These are phyloP conservation scores for Darevskia mixta DNA, from an alignment of 2,797 vertebrate genomes.

Conservation along the genomic window DNA sequence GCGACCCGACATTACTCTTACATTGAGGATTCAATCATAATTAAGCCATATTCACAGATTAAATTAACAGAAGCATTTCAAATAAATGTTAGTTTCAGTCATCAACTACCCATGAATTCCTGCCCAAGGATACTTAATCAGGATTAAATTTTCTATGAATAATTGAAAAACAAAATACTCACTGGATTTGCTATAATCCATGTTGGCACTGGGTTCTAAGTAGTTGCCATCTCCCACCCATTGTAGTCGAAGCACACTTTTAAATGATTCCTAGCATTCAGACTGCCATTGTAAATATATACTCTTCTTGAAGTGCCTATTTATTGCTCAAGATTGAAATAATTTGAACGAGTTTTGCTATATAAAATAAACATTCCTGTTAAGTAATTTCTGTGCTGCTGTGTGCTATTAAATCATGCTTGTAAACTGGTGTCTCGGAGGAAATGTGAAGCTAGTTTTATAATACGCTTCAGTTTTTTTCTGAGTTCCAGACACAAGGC, in stretches of 20 bases:
- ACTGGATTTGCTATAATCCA: conserved; percentile 85
- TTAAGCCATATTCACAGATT: conserved; percentile 85
- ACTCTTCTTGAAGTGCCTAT: conserved; percentile 75
- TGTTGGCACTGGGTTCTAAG: conserved; percentile 82
- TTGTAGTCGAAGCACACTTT: conserved; percentile 80
- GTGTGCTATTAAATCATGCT: conserved; percentile 27
- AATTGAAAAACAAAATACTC: conserved; percentile 89
- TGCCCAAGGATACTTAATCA: conserved; percentile 87
- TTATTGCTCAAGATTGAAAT: conserved; percentile 68
- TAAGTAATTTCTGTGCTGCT: conserved; percentile 21
- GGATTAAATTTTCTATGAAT: conserved; percentile 88
- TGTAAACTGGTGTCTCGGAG: conserved; percentile 40
- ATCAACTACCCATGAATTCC: conserved; percentile 84
- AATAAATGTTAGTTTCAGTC: conserved; percentile 83
- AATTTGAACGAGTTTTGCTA: conserved; percentile 36
- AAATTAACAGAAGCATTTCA: conserved; percentile 87
- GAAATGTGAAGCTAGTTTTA: conserved; percentile 50
- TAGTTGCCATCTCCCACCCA: conserved; percentile 82
- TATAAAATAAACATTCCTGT: conserved; percentile 51
- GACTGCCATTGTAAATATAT: conserved; percentile 69
- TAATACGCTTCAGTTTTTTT: conserved; percentile 26
- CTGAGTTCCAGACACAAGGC: background rate
- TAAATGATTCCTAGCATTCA: conserved; percentile 69
- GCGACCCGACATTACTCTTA: conserved; percentile 83
- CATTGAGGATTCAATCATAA: conserved; percentile 82